Evolutionary conservation across 2,888 invertebrate species (phyloP).

Genomic region (Drosophila mettleri): DNA sequence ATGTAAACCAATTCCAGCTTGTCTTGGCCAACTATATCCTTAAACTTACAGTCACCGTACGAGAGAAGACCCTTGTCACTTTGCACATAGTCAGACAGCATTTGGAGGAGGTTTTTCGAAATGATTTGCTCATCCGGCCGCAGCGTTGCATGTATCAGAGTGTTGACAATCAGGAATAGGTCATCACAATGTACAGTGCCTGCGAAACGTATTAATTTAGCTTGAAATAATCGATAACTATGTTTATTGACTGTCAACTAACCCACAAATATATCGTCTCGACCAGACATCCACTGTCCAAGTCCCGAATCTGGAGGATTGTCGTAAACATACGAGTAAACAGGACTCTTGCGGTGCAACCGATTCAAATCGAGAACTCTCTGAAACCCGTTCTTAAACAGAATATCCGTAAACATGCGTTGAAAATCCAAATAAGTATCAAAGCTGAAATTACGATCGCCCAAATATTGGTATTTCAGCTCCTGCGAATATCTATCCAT

Average conservation of each 20-base stretch:
- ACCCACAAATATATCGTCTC: constrained; percentile 86
- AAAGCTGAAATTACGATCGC: constrained; percentile 71
- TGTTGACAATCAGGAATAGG: background rate
- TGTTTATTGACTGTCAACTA: constrained; percentile 64
- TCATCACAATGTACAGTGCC: constrained; percentile 6
- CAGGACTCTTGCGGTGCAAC: constrained; percentile 86
- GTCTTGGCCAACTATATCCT: background rate
- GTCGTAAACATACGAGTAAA: constrained; percentile 86
- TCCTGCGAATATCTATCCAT: constrained; percentile 17
- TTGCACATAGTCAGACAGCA: background rate
- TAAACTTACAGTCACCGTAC: background rate
- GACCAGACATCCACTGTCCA: constrained; percentile 86
- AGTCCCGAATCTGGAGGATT: constrained; percentile 87
- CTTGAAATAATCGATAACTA: background rate
- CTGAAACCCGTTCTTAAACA: constrained; percentile 87
- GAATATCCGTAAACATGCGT: constrained; percentile 88
- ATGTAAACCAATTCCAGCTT: constrained; percentile 3
- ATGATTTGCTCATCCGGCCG: constrained; percentile 8
- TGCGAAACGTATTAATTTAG: background rate
- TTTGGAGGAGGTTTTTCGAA: background rate
- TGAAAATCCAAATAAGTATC: constrained; percentile 83
- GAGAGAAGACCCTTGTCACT: background rate
- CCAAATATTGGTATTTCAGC: constrained; percentile 25
- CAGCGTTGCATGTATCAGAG: background rate
- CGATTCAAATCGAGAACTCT: constrained; percentile 87